Base-by-base conservation (phyloP, 2,888 invertebrate genomes). In the Plagiodera versicolora region DNA sequence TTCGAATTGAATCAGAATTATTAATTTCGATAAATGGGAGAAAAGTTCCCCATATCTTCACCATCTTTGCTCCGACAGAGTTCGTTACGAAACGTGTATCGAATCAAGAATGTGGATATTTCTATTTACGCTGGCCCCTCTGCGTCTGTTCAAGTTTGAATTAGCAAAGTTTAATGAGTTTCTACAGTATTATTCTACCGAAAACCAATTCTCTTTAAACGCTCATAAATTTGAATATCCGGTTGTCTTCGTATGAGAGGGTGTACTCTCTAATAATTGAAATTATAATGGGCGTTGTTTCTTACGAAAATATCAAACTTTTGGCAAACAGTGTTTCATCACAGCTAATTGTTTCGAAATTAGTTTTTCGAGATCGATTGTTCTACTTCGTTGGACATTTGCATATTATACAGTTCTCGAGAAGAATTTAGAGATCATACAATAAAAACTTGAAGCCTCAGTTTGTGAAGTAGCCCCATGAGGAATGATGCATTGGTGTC, bases 141-240 rank as follows among this genome's bases (percentile, higher is more conserved):
- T 56, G 35, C 35, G 46, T 47, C 55, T 30, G 32, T 39, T 32
- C 20, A 32, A 46, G 30, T 56, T 48, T 8, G 35, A 60, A 56
- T 60, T 51, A 51, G 48, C 17, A 60, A 60, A 60, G 60, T 60
- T 60, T 56, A 60, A 60, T 60, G 60, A 60, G 60, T 60, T 60
- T 56, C 46, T 46, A 30, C 55, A 55, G 46, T 60, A 56, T 50
- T 56, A 56, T 56, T 51, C n/a, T 9, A 54, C 47, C 17, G 51
- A 56, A 60, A 51, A 55, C 50, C 54, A 51, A 60, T 60, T 46
- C 56, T 60, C 56, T 56, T 47, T 2, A 28, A 24, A 24, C 49
- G 11, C 39, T 56, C 14, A 20, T 52, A 32, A 19, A 35, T 52
- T 52, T 39, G 9, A 10, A 52, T 52, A 39, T 14, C 4, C 39